These are phyloP conservation scores for Wiebesia pumilae DNA, from an alignment of 1,140 invertebrate genomes.

Conservation along the genomic window DNA sequence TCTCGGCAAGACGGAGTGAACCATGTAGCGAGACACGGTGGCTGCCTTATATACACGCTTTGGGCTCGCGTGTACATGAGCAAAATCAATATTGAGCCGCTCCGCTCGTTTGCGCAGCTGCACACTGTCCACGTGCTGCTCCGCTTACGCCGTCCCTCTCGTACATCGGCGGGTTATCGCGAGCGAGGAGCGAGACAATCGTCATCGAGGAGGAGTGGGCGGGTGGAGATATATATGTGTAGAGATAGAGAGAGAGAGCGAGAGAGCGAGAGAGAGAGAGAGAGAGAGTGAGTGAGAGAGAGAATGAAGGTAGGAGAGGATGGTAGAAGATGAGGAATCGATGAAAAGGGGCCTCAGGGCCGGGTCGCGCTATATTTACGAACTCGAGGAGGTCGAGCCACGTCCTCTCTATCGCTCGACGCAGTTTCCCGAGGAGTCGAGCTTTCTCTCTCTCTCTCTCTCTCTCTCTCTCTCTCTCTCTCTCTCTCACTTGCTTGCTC, in stretches of 20 bases:
- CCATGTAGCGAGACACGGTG: neutral
- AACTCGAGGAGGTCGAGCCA: conserved; percentile 11
- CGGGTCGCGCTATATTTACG: neutral
- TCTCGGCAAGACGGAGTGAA: neutral
- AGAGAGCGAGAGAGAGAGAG: neutral
- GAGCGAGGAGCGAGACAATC: neutral
- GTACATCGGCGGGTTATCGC: neutral
- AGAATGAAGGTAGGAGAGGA: neutral
- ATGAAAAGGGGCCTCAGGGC: neutral
- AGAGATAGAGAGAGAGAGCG: neutral
- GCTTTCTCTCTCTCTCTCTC: neutral
- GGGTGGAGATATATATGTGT: no score
- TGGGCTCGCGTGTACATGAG: neutral
- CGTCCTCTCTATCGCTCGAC: neutral
- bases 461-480: no score
- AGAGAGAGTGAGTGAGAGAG: neutral
- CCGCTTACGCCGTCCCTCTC: neutral
- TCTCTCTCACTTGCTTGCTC: neutral
- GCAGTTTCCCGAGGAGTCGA: neutral
- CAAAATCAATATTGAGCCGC: conserved; percentile 47
- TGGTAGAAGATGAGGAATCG: no score
- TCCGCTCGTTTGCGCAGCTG: conserved; percentile 32
- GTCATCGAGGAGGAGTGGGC: neutral
- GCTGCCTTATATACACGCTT: neutral
- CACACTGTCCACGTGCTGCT: conserved; percentile 41